phyloP scores from a whole-genome alignment of 2,888 invertebrate genomes.

The Dioctria linearis region DNA sequence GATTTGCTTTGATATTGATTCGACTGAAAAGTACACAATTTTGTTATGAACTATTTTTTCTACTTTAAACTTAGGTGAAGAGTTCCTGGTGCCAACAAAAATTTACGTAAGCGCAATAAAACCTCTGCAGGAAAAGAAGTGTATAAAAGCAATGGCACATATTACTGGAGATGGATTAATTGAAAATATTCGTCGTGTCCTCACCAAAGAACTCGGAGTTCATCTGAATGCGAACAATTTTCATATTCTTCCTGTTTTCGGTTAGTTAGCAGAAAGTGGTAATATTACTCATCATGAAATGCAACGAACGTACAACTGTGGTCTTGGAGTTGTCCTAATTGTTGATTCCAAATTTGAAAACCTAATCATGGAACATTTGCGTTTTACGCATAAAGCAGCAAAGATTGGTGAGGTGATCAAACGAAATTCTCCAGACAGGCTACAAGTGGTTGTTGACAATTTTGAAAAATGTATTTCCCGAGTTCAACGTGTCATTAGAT shows the following conservation, averaged over 20 bases:
- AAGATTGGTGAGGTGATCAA: too few species aligned
- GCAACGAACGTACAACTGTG: constrained; percentile 91
- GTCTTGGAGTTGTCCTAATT: too few species aligned
- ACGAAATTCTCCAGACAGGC: too few species aligned
- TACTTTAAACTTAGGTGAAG: constrained; percentile 86
- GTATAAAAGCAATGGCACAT: constrained; percentile 92
- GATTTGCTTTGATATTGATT: too few species aligned
- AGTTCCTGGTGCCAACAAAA: constrained; percentile 89
- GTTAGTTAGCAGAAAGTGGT: constrained; percentile 82
- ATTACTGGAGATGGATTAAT: constrained; percentile 96
- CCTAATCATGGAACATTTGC: too few species aligned
- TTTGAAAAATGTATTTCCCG: too few species aligned
- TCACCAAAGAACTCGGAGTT: constrained; percentile 80
- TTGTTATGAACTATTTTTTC: too few species aligned
- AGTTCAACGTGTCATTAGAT: constrained; percentile 72
- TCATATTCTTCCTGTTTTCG: constrained; percentile 82
- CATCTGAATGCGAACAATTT: constrained; percentile 82
- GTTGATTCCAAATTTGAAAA: too few species aligned
- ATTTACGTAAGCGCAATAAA: constrained; percentile 88
- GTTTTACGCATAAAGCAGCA: too few species aligned
- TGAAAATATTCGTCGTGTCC: constrained; percentile 92
- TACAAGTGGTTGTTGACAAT: too few species aligned
- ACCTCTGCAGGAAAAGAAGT: constrained; percentile 79
- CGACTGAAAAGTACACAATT: too few species aligned
- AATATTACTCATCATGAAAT: constrained; percentile 86